Percentiles rank a stretch among this genome's conserved stretches.
Evolutionary conservation across 1,140 invertebrate genomes (phyloP).

Genomic region (Rhagoletis pomonella): DNA sequence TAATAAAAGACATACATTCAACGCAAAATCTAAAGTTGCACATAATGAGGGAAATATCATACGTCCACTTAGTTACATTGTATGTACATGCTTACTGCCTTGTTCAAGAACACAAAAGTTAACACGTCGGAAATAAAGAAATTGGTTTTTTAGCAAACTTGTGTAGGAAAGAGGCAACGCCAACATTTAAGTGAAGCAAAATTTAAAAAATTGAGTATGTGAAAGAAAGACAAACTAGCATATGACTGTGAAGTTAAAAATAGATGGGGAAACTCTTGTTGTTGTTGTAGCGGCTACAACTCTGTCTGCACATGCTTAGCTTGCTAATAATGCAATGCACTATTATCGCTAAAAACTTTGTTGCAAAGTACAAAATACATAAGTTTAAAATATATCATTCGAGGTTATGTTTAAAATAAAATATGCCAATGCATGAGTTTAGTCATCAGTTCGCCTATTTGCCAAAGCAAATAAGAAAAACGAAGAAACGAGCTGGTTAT

Average conservation of each 20-base stretch:
- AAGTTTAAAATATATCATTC: neutral
- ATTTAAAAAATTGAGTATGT: neutral
- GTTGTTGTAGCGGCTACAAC: too few species aligned
- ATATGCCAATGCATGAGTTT: neutral
- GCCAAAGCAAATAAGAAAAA: neutral
- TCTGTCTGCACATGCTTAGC: neutral
- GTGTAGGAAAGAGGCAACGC: constrained; percentile 3
- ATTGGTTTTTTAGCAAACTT: neutral
- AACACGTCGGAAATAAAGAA: neutral
- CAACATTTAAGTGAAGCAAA: neutral
- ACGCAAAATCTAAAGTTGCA: neutral
- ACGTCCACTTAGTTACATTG: neutral
- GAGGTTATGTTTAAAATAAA: constrained; percentile 27
- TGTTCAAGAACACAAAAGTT: neutral
- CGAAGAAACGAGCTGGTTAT: neutral
- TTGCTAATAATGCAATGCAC: neutral
- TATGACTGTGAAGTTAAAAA: constrained; percentile 13
- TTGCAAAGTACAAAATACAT: neutral
- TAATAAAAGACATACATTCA: neutral
- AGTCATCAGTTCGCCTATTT: neutral
- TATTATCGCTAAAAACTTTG: neutral
- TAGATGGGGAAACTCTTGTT: constrained; percentile 28
- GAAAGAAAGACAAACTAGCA: constrained; percentile 23
- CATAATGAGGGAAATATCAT: neutral
- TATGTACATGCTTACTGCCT: constrained; percentile 3